Evolutionary conservation across 2,113 vertebrate genomes (phyloP).

Genomic region (Bufo bufo): DNA sequence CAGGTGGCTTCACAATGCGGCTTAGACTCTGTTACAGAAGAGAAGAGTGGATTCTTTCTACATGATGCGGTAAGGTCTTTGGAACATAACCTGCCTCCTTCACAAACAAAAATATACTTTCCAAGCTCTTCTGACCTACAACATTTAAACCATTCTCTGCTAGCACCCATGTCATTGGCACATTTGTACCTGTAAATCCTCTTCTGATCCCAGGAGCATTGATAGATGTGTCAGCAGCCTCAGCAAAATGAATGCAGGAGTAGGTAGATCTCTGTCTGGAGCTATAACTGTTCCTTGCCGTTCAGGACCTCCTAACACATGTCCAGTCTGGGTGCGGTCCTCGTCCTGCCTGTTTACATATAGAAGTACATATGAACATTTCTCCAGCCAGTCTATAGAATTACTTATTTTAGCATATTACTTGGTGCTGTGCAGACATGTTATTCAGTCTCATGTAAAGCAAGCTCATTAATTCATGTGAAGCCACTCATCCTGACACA

Average conservation of each 20-base stretch:
- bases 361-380: not conserved
- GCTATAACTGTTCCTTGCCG: slow-evolving; percentile 66
- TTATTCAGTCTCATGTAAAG: not conserved
- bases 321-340: slow-evolving; percentile 87
- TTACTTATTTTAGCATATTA: not conserved
- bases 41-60: not conserved
- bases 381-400: not conserved
- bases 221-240: slow-evolving; percentile 86
- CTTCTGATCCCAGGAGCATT: slow-evolving; percentile 79
- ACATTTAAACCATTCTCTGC: not conserved
- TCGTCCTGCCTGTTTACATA: slow-evolving; percentile 61
- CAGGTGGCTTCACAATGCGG: slow-evolving; percentile 77
- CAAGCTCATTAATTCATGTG: not conserved
- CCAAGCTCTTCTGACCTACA: too few species aligned
- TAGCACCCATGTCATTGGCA: too few species aligned
- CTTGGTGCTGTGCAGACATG: not conserved
- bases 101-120: not conserved
- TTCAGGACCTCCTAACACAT: slow-evolving; percentile 76
- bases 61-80: not conserved
- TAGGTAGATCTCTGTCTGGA: slow-evolving; percentile 79
- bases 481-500: not conserved
- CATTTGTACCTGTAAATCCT: slow-evolving; percentile 72
- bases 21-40: slow-evolving; percentile 66
- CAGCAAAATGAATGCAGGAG: slow-evolving; percentile 72
- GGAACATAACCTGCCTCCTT: not conserved